phyloP scores from a whole-genome alignment of 2,797 vertebrate genomes.

The Hephaestus fuliginosus region DNA sequence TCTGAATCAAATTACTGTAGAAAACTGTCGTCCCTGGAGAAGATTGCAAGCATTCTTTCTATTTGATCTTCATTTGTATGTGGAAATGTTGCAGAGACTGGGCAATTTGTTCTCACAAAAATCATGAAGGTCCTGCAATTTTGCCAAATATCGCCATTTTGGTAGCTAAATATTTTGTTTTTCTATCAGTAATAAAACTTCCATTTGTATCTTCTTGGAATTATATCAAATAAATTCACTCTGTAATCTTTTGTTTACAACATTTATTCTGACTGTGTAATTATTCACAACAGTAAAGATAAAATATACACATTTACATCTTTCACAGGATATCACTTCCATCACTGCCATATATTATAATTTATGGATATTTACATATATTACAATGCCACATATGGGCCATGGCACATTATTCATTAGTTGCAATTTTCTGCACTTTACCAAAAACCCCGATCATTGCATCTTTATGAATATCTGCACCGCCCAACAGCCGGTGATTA shows the following conservation, averaged over 20 bases:
- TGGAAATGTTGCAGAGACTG: background rate
- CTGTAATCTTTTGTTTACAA: slow-evolving; percentile 35
- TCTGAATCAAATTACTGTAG: background rate
- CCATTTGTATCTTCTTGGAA: too few species aligned
- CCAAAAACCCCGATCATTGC: background rate
- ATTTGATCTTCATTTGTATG: background rate
- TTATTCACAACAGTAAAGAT: slow-evolving; percentile 79
- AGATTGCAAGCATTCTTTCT: background rate
- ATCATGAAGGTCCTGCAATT: background rate
- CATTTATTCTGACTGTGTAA: slow-evolving; percentile 78
- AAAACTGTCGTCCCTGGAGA: background rate
- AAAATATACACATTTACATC: slow-evolving; percentile 85
- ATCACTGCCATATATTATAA: slow-evolving; percentile 87
- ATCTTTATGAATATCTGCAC: slow-evolving; percentile 17
- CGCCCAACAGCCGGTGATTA: background rate
- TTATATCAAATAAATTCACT: slow-evolving; percentile 10
- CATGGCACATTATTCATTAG: slow-evolving; percentile 34
- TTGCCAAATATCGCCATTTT: background rate
- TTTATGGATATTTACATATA: slow-evolving; percentile 89
- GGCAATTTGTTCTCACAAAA: background rate
- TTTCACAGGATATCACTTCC: slow-evolving; percentile 72
- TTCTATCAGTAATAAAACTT: background rate
- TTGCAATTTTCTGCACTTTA: background rate
- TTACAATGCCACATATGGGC: slow-evolving; percentile 73
- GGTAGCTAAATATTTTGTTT: background rate